These are phyloP conservation scores for Chaetophractus vellerosus DNA, from an alignment of 2,797 vertebrate genomes.

Conservation along the genomic window DNA sequence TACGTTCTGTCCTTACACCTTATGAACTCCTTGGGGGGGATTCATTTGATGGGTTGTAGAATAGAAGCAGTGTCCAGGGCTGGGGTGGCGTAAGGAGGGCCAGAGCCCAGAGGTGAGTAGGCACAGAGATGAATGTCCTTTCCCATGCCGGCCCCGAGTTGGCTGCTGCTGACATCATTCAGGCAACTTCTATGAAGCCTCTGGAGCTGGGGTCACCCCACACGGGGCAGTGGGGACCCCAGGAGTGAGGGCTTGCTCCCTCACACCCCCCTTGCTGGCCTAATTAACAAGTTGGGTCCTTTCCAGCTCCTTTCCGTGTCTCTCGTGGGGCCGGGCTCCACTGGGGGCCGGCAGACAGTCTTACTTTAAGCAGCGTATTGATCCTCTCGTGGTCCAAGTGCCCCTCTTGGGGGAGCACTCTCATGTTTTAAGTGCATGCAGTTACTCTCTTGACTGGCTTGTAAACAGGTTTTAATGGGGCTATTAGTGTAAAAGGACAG, in stretches of 20 bases:
- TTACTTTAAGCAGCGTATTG: slow-evolving; percentile 93
- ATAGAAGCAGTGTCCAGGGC: not conserved
- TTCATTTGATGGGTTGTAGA: not conserved
- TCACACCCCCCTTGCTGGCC: slow-evolving; percentile 71
- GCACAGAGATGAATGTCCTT: not conserved
- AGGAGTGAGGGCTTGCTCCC: slow-evolving; percentile 16
- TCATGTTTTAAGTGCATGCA: slow-evolving; percentile 93
- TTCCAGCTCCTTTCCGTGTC: slow-evolving; percentile 88
- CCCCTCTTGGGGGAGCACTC: slow-evolving; percentile 91
- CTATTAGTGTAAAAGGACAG: slow-evolving; percentile 98
- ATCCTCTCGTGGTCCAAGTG: slow-evolving; percentile 90
- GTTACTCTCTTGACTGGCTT: slow-evolving; percentile 94
- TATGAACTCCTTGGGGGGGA: not conserved
- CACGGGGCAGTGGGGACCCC: not conserved
- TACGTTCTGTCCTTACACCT: not conserved
- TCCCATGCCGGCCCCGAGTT: rapidly evolving
- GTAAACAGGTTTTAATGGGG: slow-evolving; percentile 97
- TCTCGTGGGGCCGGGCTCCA: slow-evolving; percentile 88
- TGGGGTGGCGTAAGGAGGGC: not conserved
- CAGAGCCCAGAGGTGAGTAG: not conserved
- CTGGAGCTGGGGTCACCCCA: slow-evolving; percentile 81
- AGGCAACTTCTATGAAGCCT: slow-evolving; percentile 80
- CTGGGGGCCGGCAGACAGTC: slow-evolving; percentile 91
- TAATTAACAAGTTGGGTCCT: slow-evolving; percentile 92
- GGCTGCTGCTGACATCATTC: slow-evolving; percentile 65